These are phyloP conservation scores for Trachops cirrhosus DNA, from an alignment of 2,797 vertebrate genomes.

Conservation along the genomic window DNA sequence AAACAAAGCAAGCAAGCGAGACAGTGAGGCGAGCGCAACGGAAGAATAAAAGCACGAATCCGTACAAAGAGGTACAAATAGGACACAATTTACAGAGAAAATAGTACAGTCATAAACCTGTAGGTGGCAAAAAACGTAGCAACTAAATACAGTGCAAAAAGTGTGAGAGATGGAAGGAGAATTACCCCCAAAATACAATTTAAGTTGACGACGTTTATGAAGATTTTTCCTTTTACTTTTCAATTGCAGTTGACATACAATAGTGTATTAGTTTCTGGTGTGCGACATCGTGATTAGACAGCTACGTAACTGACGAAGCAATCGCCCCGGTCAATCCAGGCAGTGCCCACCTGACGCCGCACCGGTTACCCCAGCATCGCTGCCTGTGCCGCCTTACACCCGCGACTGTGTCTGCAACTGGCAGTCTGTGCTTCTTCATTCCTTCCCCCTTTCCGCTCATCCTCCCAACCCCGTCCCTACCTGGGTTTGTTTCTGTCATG, in stretches of 20 bases:
- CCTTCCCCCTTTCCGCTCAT: neutral
- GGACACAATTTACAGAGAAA: neutral
- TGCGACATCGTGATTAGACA: neutral
- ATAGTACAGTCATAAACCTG: neutral
- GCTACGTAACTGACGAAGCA: neutral
- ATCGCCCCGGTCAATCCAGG: neutral
- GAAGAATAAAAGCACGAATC: neutral
- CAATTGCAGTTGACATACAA: neutral
- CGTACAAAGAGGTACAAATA: neutral
- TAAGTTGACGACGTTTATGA: neutral
- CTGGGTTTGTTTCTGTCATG: neutral
- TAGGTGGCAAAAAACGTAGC: neutral
- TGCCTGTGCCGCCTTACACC: neutral
- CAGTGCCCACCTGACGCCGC: neutral
- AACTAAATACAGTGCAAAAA: neutral
- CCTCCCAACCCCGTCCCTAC: neutral
- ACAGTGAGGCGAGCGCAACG: neutral
- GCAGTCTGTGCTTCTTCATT: neutral
- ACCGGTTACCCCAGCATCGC: neutral
- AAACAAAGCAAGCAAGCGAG: neutral
- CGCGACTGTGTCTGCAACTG: neutral
- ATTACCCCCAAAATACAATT: neutral
- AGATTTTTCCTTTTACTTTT: neutral
- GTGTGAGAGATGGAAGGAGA: neutral
- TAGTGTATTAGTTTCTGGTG: neutral